Evolutionary conservation across 2,797 vertebrate species (phyloP), one percentile per base, ranked within the genome.

Genomic region (Chromobotia macracanthus): DNA sequence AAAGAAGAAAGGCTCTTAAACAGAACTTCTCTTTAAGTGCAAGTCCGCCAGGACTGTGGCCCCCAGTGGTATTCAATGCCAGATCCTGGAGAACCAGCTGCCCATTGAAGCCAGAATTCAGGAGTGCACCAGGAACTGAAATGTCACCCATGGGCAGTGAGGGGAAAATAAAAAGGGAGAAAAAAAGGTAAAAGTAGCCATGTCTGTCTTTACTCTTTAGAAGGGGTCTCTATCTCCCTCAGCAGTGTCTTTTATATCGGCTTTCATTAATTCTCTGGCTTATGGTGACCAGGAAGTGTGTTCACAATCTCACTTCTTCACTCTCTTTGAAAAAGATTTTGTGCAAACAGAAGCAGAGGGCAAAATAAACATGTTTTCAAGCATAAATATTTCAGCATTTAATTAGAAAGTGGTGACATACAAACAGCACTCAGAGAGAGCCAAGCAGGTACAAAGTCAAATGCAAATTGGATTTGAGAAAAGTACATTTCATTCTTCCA

Each of bases 321-420:
- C 50, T 64, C 61, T 18, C 16, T n/a, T 56, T 41, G 60, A 72
- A 80, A 18, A 10, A 60, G 58, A 76, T 63, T 81, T 72, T 80
- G 71, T 31, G 75, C 81, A 83, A 75, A 35, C 80, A 86, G 80
- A 81, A 69, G 65, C 28, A 71, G 67, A 18, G 81, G 87, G 46
- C 0, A 58, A 63, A 84, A 87, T 85, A 89, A 92, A 91, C 89
- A 91, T 87, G 86, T 87, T 90, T 88, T 80, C 79, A 65, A 80
- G 67, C 86, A 91, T 93, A 91, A 91, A 94, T 92, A 92, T 92
- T 92, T 92, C 84, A 93, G 87, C 89, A 88, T 90, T 92, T 93
- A 90, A 93, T 92, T 93, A 93, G 87, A 78, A 88, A 58, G 78
- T 82, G 48, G 67, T 53, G 75, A 87, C 90, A 89, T 83, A 46